Percentiles rank a stretch among this genome's conserved stretches.
Conservation (phyloP, 1,140 invertebrate genomes). For the Leptinotarsa undecemlineata region DNA sequence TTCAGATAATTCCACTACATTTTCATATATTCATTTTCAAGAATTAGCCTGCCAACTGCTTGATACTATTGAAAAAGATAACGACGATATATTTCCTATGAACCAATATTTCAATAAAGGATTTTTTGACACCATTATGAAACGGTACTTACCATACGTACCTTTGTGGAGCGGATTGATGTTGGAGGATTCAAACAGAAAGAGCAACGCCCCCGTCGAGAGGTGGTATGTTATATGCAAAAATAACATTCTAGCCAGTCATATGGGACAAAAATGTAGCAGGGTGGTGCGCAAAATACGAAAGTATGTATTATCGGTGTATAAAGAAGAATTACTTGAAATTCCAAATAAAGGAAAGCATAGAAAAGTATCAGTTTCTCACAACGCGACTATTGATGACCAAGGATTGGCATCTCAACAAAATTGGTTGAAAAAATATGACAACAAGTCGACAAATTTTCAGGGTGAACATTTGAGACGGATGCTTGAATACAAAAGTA, state of each 20-base stretch:
- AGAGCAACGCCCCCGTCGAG: slow-evolving; percentile 11
- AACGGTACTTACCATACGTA: slow-evolving; percentile 9
- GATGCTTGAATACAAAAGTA: not conserved
- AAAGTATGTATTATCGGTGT: not conserved
- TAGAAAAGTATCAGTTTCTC: not conserved
- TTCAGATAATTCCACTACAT: not conserved
- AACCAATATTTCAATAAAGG: not conserved
- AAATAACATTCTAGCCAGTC: slow-evolving; percentile 5
- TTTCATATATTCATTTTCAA: not conserved
- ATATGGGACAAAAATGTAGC: slow-evolving; percentile 2
- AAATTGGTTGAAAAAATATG: not conserved
- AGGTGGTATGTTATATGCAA: slow-evolving; percentile 23
- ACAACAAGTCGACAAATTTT: not conserved
- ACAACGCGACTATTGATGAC: not conserved
- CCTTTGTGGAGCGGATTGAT: slow-evolving; percentile 10
- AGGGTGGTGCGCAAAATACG: slow-evolving; percentile 1
- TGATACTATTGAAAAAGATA: not conserved
- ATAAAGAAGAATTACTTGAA: slow-evolving; percentile 9
- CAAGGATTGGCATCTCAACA: not conserved
- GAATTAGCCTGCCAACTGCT: not conserved
- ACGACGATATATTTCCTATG: not conserved
- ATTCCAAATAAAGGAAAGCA: not conserved
- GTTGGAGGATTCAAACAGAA: slow-evolving; percentile 7
- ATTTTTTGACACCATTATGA: not conserved
- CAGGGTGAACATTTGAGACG: not conserved